Evolutionary conservation across 2,888 invertebrate genomes (phyloP), one percentile per base, ranked within the genome.

Genomic region (Sinelater perroti): DNA sequence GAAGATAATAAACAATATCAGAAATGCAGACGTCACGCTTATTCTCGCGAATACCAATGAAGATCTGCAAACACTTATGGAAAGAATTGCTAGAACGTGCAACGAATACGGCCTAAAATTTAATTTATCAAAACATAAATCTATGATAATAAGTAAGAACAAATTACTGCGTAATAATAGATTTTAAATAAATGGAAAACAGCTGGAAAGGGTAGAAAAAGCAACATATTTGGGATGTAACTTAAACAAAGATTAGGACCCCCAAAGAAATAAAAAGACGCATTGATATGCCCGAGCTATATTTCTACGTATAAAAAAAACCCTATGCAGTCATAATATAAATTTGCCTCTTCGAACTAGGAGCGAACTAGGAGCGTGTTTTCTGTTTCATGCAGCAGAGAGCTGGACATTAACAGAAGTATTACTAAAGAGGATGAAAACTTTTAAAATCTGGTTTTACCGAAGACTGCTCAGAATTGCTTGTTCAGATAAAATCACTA

Each of bases 241-340:
- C 40, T 20, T 40, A 7, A 38, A 38, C 18, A 6, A 38, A 38
- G 38, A 16, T n/a, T 38, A 17, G 38, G 38, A 11, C 16, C 40
- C 17, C 44, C 44, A 26, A 26, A 44, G 44, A 44, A 11, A 16
- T 44, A 44, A 44, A 21, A 44, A 44, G 40, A 40, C 40, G 40
- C 24, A 40, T 40, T 40, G 40, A 40, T 38, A 17, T 38, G 38
- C 38, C 38, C 14, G 38, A 17, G 5, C 8, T 16, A 10, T 38
- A 38, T 17, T 38, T 14, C 13, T 38, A 14, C 38, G 38, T 38
- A 38, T 38, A 17, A 38, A 38, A 17, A 38, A 38, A 38, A 16
- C 38, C 18, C 38, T 40, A 20, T 40, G 40, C 21, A 40, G 40
- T 18, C 40, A n/a, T 16, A 20, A 40, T 40, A 17, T 40, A 40